Base-by-base conservation (phyloP, 1,140 invertebrate species). In the Platyscapa corneri region DNA sequence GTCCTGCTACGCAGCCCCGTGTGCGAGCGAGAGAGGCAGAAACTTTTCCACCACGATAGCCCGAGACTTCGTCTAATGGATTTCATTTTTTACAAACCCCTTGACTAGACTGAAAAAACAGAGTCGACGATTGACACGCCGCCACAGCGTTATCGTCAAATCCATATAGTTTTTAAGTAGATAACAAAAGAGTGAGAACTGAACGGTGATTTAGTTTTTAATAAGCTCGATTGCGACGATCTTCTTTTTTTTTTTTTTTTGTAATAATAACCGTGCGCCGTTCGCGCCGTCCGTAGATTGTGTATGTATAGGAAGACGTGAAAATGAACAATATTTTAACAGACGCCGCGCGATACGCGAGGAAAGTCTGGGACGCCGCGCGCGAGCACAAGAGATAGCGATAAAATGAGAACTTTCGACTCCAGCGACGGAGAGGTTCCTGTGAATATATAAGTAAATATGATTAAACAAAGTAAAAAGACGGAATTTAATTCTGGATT, bases 161-260 rank as follows among this genome's bases (percentile, higher is more conserved):
- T 75, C 39, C 30, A 49, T 49, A 20, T 85, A 85, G 74, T 67
- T 85, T 67, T 81, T 85, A 85, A 85, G 84, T 77, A 53, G 79
- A 82, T 77, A 85, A 85, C 78, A 16, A 46, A 81, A 85, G 79
- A 85, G 84, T 85, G 84, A 85, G 79, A 85, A 74, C 77, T 82
- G n/a, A 67, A 82, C 70, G 49, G 84, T 85, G 84, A 85, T 85
- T 75, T 85, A 82, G 72, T 85, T 85, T 81, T 74, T 81, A 85
- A 64, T 64, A 64, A 75, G 67, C 65, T 70, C 75, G 46, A 78
- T 65, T 49, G 20, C 60, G 75, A 49, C 37, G 39, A 37, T 80
- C 37, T 65, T 80, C 34, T 70, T 5, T 34, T 53, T 18, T 70
- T 32, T 37, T 70, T 3, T 37, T 16, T n/a, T n/a, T n/a, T n/a